Conservation (phyloP, 2,113 vertebrate species). For the Hemiprocne comata region DNA sequence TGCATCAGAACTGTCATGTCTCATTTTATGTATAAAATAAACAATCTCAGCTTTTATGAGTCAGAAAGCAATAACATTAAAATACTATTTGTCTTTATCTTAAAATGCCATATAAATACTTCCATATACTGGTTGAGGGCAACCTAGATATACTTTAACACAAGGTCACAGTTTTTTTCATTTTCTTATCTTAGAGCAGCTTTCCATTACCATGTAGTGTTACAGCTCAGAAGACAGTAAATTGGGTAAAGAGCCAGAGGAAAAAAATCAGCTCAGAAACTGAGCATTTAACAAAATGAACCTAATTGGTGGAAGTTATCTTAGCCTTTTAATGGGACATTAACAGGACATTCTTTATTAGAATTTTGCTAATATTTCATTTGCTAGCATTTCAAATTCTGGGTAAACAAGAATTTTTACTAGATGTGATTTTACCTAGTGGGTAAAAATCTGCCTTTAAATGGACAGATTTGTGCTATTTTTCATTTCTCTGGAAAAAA, state of each 20-base stretch:
- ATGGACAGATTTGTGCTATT: background rate
- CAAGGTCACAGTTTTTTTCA: background rate
- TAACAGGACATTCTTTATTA: background rate
- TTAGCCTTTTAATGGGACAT: background rate
- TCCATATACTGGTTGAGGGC: background rate
- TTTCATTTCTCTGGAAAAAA: background rate
- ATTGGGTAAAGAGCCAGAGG: background rate
- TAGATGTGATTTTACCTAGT: background rate
- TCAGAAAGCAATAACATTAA: background rate
- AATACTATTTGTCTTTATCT: background rate
- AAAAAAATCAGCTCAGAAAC: background rate
- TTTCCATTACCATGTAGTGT: background rate
- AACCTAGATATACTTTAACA: background rate
- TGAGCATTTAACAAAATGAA: background rate
- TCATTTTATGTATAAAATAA: slow-evolving; percentile 3
- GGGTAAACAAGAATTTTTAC: background rate
- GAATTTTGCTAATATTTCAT: background rate
- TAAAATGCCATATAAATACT: background rate
- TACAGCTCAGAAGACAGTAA: background rate
- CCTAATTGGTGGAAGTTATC: background rate
- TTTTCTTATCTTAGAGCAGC: background rate
- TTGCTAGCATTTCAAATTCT: background rate
- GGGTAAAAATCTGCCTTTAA: background rate
- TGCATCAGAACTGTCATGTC: background rate
- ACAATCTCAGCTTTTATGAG: background rate